Evolutionary conservation across 2,797 vertebrate species (phyloP), one percentile per base, ranked within the genome.

Genomic region (Coccyzus lansbergi): DNA sequence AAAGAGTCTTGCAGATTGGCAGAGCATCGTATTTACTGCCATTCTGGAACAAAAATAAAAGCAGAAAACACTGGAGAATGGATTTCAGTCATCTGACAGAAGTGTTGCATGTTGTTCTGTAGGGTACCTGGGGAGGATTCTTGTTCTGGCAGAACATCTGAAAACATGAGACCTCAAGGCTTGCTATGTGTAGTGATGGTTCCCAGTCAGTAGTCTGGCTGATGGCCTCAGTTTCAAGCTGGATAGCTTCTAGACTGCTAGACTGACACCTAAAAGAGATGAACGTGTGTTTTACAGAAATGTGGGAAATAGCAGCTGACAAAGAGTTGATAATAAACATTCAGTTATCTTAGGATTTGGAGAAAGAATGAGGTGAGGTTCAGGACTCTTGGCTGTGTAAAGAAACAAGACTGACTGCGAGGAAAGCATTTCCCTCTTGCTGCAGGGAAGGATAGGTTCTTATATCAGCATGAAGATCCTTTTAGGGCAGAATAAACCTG

Each of bases 181-280:
- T 82, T 82, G 42, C 55, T 86, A 5, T 26, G 24, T 77, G 53
- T 36, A 90, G 81, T 56, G 14, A n/a, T 36, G 14, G 20, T 67
- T 94, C 70, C 52, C 86, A 67, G 56, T 80, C 70, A 72, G 76
- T 20, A 79, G 70, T 59, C 67, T 64, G 63, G 74, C 55, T 80
- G 88, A 69, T 77, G 59, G 60, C 44, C 64, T 90, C 15, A 7
- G 9, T 86, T 93, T 79, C 78, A 79, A 80, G 40, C 36, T 88
- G 44, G 12, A 34, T 70, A 79, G 63, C 60, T 86, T 84, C 92
- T 94, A 96, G 67, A 91, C 88, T 42, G 80, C 38, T 81, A 91
- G 76, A 81, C 59, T 92, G 81, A 68, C 80, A 84, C 81, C 94
- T 96, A 46, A 71, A 95, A 96, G 12, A 93, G 68, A 96, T 19